A percentile compares a stretch with the other conserved stretches of the same genome.
phyloP scores from a whole-genome alignment of 2,113 vertebrate species.

The Solea senegalensis region DNA sequence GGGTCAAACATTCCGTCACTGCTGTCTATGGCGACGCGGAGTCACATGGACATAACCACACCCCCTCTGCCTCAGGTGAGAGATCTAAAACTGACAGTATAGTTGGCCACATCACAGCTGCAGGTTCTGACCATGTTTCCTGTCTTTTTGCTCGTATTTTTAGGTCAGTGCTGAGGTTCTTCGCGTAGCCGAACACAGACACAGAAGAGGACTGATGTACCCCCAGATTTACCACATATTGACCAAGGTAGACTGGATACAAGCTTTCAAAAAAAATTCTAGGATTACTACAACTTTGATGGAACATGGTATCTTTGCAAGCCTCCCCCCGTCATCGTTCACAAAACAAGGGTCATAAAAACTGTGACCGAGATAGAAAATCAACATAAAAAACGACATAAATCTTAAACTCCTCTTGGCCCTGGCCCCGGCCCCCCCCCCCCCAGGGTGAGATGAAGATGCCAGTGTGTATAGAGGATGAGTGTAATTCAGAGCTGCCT shows the following conservation, averaged over 20 bases:
- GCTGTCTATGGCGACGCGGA: conserved; percentile 92
- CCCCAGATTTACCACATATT: conserved; percentile 93
- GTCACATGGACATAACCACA: conserved; percentile 94
- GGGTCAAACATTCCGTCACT: conserved; percentile 89
- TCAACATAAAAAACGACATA: no score
- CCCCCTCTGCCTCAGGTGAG: conserved; percentile 89
- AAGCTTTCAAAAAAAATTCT: background rate
- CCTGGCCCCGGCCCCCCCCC: background rate
- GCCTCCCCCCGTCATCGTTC: background rate
- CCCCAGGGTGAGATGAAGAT: conserved; percentile 93
- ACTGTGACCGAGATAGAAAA: no score
- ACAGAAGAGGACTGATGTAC: conserved; percentile 92
- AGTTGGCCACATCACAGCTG: background rate
- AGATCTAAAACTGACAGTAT: background rate
- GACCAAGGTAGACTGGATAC: conserved; percentile 84
- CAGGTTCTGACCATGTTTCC: background rate
- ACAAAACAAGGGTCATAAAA: background rate
- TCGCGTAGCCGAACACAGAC: conserved; percentile 90
- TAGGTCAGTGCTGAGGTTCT: conserved; percentile 90
- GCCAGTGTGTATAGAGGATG: conserved; percentile 92
- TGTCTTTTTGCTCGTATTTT: background rate
- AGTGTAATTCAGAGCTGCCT: conserved; percentile 90
- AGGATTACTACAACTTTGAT: no score
- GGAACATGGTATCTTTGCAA: background rate
- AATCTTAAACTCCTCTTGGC: background rate